phyloP scores from a whole-genome alignment of 1,140 invertebrate species.

The Carposina sasakii region DNA sequence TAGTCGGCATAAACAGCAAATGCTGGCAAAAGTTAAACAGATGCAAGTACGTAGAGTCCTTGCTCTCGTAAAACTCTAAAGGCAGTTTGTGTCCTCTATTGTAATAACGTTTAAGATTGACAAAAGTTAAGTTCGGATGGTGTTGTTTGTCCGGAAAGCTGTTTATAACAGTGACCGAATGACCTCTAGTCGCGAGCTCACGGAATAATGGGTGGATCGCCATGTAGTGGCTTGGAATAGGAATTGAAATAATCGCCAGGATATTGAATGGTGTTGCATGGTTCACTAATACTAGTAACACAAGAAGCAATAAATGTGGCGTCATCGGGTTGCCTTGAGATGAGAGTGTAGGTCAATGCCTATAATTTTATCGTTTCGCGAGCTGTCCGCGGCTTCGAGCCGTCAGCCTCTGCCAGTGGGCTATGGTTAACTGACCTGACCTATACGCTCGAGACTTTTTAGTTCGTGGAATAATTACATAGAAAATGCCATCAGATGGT shows the following conservation, averaged over 20 bases:
- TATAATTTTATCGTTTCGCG: no score
- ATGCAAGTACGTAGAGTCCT: slow-evolving; percentile 20
- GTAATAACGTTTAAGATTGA: slow-evolving; percentile 9
- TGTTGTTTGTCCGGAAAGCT: slow-evolving; percentile 43
- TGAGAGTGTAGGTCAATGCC: no score
- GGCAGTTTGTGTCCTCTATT: not conserved
- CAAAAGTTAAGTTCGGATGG: slow-evolving; percentile 37
- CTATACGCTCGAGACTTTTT: no score
- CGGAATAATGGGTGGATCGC: slow-evolving; percentile 54
- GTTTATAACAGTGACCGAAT: slow-evolving; percentile 63
- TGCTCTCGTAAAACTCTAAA: slow-evolving; percentile 28
- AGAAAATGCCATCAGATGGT: no score
- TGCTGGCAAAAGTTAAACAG: slow-evolving; percentile 34
- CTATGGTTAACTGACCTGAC: no score
- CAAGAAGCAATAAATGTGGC: not conserved
- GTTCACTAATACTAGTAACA: slow-evolving; percentile 1
- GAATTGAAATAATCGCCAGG: slow-evolving; percentile 49
- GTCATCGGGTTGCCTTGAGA: not conserved
- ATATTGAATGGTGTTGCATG: slow-evolving; percentile 36
- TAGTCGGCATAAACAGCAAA: slow-evolving; percentile 7
- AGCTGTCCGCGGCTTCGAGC: no score
- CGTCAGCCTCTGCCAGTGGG: no score
- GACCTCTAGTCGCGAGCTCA: slow-evolving; percentile 55
- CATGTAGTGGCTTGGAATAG: slow-evolving; percentile 60
- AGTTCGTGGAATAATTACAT: no score